These are phyloP conservation scores for Octopus bimaculoides DNA, from an alignment of 1,140 invertebrate species.

Conservation along the genomic window DNA sequence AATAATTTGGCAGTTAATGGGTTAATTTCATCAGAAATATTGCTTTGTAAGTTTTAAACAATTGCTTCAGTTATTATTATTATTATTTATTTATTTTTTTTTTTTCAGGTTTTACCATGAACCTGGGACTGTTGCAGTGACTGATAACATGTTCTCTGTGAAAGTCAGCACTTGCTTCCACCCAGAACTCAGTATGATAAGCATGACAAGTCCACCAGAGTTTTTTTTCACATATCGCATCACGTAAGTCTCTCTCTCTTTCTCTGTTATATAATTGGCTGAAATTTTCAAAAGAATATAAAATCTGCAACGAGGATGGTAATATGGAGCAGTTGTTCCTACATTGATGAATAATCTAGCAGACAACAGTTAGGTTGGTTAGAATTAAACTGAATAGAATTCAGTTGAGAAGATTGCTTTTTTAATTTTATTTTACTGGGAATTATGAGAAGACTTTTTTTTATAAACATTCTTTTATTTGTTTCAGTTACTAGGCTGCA, in stretches of 20 bases:
- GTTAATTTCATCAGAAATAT: background rate
- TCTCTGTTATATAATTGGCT: background rate
- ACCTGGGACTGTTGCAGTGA: conserved; percentile 31
- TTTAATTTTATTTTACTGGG: too few relatives aligned
- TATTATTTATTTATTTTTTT: background rate
- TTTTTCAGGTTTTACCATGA: conserved; percentile 43
- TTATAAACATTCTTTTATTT: too few relatives aligned
- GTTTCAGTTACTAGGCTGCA: too few relatives aligned
- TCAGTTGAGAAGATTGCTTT: too few relatives aligned
- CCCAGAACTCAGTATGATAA: conserved; percentile 30
- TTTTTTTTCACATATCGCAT: conserved; percentile 44
- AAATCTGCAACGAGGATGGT: too few relatives aligned
- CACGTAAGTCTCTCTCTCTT: conserved; percentile 35
- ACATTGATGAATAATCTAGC: too few relatives aligned
- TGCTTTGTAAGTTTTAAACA: background rate
- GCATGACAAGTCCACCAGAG: conserved; percentile 30
- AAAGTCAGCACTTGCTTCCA: conserved; percentile 42
- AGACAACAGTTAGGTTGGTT: too few relatives aligned
- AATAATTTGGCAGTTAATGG: too few relatives aligned
- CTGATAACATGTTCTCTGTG: conserved; percentile 34
- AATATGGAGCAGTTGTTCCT: too few relatives aligned
- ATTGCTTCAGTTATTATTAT: conserved; percentile 13
- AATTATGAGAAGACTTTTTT: too few relatives aligned
- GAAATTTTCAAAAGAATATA: background rate
- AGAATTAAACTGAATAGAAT: too few relatives aligned